Percentiles rank a stretch among this genome's conserved stretches.
Evolutionary conservation across 2,888 invertebrate genomes (phyloP).

Genomic region (Globia sparganii): DNA sequence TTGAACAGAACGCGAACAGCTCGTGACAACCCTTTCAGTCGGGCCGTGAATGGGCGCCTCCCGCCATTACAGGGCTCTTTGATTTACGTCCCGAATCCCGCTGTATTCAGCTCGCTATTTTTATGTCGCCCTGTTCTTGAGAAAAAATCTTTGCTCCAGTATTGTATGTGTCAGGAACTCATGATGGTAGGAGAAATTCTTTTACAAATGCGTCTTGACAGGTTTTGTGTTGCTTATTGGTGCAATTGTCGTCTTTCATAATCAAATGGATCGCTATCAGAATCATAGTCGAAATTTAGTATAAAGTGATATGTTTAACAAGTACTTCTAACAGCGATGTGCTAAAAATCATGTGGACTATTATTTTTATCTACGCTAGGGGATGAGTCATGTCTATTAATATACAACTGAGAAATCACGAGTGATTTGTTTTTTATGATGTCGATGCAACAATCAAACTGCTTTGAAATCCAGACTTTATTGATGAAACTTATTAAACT

Average conservation of each 20-base stretch:
- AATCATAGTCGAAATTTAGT: background rate
- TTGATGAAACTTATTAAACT: conserved; percentile 14
- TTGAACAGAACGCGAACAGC: conserved; percentile 37
- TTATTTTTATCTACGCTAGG: background rate
- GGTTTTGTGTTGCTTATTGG: background rate
- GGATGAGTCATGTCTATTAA: background rate
- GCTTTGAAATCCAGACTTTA: conserved; percentile 1
- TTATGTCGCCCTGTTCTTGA: conserved; percentile 55
- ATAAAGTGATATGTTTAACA: background rate
- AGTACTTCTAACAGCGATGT: background rate
- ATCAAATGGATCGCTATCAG: background rate
- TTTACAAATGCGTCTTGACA: conserved; percentile 2
- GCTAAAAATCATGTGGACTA: background rate
- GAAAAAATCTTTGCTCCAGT: conserved; percentile 32
- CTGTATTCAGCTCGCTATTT: conserved; percentile 66
- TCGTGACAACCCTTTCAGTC: conserved; percentile 59
- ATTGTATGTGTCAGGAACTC: conserved; percentile 15
- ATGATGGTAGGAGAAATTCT: background rate
- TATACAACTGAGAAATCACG: background rate
- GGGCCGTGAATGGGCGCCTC: conserved; percentile 47
- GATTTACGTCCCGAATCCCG: conserved; percentile 71
- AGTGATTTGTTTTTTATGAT: background rate
- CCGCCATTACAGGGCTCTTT: conserved; percentile 67
- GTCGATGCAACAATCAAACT: background rate
- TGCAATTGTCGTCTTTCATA: conserved; percentile 7